phyloP scores from a whole-genome alignment of 1,140 invertebrate species.

The Panulirus ornatus region DNA sequence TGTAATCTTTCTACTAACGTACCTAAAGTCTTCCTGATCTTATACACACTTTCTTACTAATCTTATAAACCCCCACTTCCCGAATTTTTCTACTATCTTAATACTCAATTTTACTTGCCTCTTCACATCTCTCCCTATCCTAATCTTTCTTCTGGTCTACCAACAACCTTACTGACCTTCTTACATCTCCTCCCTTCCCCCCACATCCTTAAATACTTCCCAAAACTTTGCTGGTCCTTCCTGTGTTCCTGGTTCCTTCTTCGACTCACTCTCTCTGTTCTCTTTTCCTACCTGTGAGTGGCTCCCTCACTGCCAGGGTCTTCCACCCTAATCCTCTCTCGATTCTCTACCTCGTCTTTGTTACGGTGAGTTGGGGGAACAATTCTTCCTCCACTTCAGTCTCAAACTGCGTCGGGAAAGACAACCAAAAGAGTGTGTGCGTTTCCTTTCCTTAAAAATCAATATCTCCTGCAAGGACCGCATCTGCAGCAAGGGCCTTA shows the following conservation, averaged over 20 bases:
- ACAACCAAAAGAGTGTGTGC: no score
- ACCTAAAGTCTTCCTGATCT: not conserved
- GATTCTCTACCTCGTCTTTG: no score
- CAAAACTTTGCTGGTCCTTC: not conserved
- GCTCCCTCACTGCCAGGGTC: no score
- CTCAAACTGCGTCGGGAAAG: no score
- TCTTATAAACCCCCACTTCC: not conserved
- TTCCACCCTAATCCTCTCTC: not conserved
- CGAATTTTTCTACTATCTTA: not conserved
- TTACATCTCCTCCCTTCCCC: not conserved
- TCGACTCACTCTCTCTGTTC: not conserved
- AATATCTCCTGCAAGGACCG: no score
- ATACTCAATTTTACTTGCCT: not conserved
- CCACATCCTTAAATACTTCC: not conserved
- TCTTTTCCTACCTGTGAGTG: not conserved
- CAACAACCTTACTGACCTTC: not conserved
- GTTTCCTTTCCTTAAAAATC: no score
- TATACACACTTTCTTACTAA: not conserved
- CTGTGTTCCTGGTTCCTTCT: not conserved
- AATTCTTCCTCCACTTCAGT: no score
- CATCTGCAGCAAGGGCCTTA: no score
- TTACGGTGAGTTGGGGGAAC: no score
- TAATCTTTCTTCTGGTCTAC: not conserved
- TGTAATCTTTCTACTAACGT: no score
- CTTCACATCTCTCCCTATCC: not conserved